Evolutionary conservation across 92 coral and sea anemone species (phyloP), one percentile per base, ranked within the genome.

Genomic region (Porites lobata): DNA sequence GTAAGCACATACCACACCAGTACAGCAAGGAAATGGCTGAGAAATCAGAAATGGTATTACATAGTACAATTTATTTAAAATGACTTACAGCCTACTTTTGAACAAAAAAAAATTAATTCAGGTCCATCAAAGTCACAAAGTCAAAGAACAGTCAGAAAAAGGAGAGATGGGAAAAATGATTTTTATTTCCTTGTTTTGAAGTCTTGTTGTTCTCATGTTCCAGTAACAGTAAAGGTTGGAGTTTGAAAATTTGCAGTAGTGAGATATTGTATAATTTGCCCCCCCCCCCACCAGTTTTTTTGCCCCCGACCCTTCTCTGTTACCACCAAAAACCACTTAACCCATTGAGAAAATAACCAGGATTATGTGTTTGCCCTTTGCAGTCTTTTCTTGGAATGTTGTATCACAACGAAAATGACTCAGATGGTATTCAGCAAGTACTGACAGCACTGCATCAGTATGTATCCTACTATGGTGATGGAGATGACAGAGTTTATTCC

Each of bases 351-450:
- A 50, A 64, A 47, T 79, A 64, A 79, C 73, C 73, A 79, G 62
- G 62, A 66, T 65, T 65, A 5, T 75, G 67, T 58, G 67, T 76
- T 52, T 85, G 54, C 53, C 19, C 47, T 89, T 66, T 85, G 57
- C 21, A 92, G 95, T 69, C 88, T 70, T 92, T 89, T 38, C 91
- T 92, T 64, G 93, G 93, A 64, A 86, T 89, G 87, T 56, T 89
- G 54, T 88, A 84, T 53, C 85, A 89, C 63, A 92, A 77, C 51
- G 93, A 92, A 52, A 92, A 89, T 80, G 89, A 89, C 54, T 38
- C 95, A 65, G 89, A 90, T 86, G 93, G 95, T n/a, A 92, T 90
- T 51, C 93, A 85, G 83, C 90, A 81, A 74, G 92, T 89, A 11
- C 83, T 84, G 50, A 80, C 84, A 72, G 77, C 83, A 22, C 70